phyloP scores from a whole-genome alignment of 2,888 invertebrate species.

The Macrophya annulata region DNA sequence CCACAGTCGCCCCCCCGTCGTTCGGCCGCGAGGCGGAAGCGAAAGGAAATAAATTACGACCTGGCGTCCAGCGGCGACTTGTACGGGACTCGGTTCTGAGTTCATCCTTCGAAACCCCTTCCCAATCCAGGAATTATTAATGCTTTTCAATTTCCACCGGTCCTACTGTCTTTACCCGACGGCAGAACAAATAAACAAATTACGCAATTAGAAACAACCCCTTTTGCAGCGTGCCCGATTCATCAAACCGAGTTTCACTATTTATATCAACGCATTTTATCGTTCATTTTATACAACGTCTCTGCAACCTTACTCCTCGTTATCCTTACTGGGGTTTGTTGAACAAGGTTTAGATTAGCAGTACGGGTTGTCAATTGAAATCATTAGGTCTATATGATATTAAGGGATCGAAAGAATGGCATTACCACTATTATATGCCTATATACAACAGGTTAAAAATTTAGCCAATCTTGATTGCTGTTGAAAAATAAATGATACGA shows the following conservation, averaged over 20 bases:
- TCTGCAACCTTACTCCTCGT: not conserved
- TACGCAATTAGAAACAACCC: conserved; percentile 71
- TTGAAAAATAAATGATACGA: not conserved
- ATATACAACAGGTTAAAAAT: not conserved
- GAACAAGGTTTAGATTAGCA: conserved; percentile 34
- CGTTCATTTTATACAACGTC: not conserved
- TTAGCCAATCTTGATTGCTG: conserved; percentile 13
- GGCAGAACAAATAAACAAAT: conserved; percentile 72
- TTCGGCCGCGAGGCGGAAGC: conserved; percentile 76
- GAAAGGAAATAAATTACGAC: conserved; percentile 77
- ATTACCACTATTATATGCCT: not conserved
- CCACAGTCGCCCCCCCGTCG: conserved; percentile 68
- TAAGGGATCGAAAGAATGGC: not conserved
- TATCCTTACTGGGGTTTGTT: not conserved
- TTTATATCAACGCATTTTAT: conserved; percentile 6
- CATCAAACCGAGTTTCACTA: conserved; percentile 53
- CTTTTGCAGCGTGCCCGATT: conserved; percentile 59
- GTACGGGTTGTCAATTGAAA: conserved; percentile 29
- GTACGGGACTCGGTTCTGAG: conserved; percentile 63
- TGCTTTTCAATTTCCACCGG: conserved; percentile 75
- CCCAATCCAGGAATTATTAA: conserved; percentile 69
- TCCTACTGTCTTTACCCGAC: conserved; percentile 65
- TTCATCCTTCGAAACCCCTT: conserved; percentile 63
- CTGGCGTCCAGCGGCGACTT: conserved; percentile 72
- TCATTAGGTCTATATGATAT: not conserved